These are phyloP conservation scores for Ophiothrix spiculata DNA, from an alignment of 35 echinoderm and acorn worm species.

Conservation along the genomic window DNA sequence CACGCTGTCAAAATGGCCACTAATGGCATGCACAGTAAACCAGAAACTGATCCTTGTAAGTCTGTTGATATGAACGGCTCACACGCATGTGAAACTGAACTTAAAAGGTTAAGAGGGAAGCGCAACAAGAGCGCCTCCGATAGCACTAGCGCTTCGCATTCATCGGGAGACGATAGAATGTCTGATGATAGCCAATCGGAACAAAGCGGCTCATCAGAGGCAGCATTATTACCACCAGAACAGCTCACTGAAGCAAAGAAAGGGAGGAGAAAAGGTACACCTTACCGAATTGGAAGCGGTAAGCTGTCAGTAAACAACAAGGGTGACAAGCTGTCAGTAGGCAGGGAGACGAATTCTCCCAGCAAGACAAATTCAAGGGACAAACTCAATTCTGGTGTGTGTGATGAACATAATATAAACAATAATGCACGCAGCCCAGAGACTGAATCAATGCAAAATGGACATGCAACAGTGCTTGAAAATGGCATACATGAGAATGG, in stretches of 20 bases:
- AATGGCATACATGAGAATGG: background rate
- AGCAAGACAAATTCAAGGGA: background rate
- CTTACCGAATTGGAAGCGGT: constrained; percentile 31
- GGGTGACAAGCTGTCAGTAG: constrained; percentile 25
- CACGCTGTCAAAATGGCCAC: constrained; percentile 69
- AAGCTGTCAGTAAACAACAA: constrained; percentile 46
- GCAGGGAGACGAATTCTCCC: background rate
- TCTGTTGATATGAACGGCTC: background rate
- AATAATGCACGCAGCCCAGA: constrained; percentile 11
- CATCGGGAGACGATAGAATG: constrained; percentile 29
- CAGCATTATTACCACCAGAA: background rate
- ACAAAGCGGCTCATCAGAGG: constrained; percentile 14
- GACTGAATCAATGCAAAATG: background rate
- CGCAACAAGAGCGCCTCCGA: constrained; percentile 6
- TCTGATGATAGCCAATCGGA: constrained; percentile 45
- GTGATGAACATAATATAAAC: constrained; percentile 28
- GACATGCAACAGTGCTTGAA: background rate
- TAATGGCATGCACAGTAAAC: constrained; percentile 33
- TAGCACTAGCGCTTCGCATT: constrained; percentile 5
- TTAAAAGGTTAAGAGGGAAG: background rate
- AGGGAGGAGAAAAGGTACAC: constrained; percentile 39
- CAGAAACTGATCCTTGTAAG: constrained; percentile 19
- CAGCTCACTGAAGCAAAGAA: constrained; percentile 29
- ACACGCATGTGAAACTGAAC: background rate
- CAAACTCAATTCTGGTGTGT: background rate